These are phyloP conservation scores for Apamea monoglypha DNA, from an alignment of 2,888 invertebrate species.

Conservation along the genomic window DNA sequence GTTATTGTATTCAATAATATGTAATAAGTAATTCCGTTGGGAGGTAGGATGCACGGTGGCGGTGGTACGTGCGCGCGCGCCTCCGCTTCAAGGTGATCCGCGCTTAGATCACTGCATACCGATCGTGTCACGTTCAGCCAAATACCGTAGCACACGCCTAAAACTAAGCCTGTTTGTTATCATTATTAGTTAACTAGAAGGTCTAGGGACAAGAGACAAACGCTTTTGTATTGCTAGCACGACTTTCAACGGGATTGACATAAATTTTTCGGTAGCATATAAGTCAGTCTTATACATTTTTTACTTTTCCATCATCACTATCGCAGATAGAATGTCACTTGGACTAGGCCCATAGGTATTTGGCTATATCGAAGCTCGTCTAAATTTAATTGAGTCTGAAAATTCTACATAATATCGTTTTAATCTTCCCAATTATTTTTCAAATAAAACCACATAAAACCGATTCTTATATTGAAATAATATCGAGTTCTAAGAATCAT, in stretches of 20 bases:
- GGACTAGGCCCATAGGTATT: not conserved
- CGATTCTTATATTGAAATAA: not conserved
- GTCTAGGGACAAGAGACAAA: not conserved
- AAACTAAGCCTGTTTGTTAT: conserved; percentile 22
- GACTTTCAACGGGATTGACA: not conserved
- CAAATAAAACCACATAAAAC: no score
- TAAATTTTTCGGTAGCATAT: not conserved
- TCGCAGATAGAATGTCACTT: not conserved
- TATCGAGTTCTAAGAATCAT: not conserved
- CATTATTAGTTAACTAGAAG: not conserved
- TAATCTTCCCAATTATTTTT: not conserved
- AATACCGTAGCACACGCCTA: conserved; percentile 55
- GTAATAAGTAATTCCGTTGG: conserved; percentile 19
- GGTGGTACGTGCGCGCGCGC: conserved; percentile 70
- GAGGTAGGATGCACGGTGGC: conserved; percentile 44
- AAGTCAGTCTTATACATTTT: no score
- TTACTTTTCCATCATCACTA: not conserved
- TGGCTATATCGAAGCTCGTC: not conserved
- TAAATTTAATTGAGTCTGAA: not conserved
- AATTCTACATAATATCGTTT: not conserved
- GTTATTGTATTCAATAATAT: conserved; percentile 8
- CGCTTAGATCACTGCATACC: conserved; percentile 75
- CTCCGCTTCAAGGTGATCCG: conserved; percentile 78
- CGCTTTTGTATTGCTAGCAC: not conserved
- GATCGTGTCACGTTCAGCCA: conserved; percentile 74